Evolutionary conservation across 2,797 vertebrate species (phyloP), one percentile per base, ranked within the genome.

Genomic region (Danio kyathit): DNA sequence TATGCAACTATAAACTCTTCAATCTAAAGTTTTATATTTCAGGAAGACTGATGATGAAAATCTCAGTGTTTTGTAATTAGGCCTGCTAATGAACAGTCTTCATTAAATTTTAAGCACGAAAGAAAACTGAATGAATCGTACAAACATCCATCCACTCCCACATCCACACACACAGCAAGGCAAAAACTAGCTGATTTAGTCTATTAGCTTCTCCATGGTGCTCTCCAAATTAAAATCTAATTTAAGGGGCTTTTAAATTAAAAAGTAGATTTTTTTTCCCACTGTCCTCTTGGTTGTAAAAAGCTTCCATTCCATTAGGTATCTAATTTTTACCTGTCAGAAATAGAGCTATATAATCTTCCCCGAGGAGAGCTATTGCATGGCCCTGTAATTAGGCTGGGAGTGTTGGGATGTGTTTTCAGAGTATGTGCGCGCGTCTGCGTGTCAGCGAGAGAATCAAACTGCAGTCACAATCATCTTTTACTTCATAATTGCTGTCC

Each of bases 241-340:
- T 94, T 93, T 93, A 87, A 84, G 90, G 72, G 61, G 48, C 88
- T 41, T 14, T 74, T 83, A 92, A 92, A 92, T 92, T 92, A 6
- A 90, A 92, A 94, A 91, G 67, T 85, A 89, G 82, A 89, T 29
- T 84, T 93, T 91, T 92, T 92, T 89, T 81, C 17, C 74, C 54
- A 16, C 52, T 70, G 59, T 67, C 61, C 48, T 78, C 57, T 57
- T 82, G 44, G 1, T 72, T 16, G 49, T 48, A 76, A 59, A 87
- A 83, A 84, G 80, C 84, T 81, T 87, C 80, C 82, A 86, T 94
- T 92, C 87, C 87, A 93, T 94, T 94, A 94, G 83, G 89, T 88
- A 92, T 88, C 90, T 94, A 94, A 95, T 95, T 95, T 94, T 90
- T 93, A 92, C 91, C 92, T 95, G 93, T 93, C 92, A 93, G 89